phyloP scores from a whole-genome alignment of 2,888 invertebrate genomes.

The Chymomyza fuscimana region DNA sequence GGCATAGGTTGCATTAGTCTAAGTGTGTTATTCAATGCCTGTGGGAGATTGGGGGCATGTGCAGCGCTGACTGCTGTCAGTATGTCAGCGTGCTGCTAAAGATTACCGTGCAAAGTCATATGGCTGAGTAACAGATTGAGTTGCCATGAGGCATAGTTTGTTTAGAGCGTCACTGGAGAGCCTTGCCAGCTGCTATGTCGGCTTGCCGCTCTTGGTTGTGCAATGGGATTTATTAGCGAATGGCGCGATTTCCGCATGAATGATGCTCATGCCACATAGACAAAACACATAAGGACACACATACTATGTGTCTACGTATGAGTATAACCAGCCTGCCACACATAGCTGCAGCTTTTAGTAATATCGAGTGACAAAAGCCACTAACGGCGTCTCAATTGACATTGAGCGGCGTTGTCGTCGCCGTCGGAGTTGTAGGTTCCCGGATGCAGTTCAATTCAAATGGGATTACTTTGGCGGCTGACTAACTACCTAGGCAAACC shows the following conservation, averaged over 20 bases:
- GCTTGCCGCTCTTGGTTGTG: constrained; percentile 37
- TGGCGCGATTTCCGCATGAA: constrained; percentile 58
- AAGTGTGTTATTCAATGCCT: constrained; percentile 67
- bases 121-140: constrained; percentile 39
- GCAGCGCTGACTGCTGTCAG: constrained; percentile 6
- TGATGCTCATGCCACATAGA: constrained; percentile 38
- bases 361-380: constrained; percentile 18
- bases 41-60: constrained; percentile 9
- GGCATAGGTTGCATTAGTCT: constrained; percentile 65
- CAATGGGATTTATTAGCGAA: constrained; percentile 68
- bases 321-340: constrained; percentile 15
- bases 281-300: background rate
- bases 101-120: constrained; percentile 46
- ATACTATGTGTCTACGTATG: background rate
- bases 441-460: constrained; percentile 51
- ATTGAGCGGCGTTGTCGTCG: constrained; percentile 25
- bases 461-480: constrained; percentile 33
- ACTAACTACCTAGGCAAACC: background rate
- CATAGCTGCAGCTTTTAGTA: background rate
- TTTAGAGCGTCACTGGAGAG: constrained; percentile 12
- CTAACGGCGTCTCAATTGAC: constrained; percentile 35
- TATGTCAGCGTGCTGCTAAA: constrained; percentile 17
- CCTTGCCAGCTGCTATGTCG: constrained; percentile 1
- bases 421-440: constrained; percentile 30
- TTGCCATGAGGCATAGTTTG: constrained; percentile 32